phyloP scores from a whole-genome alignment of 2,888 invertebrate genomes.

The Pasiphila rectangulata region DNA sequence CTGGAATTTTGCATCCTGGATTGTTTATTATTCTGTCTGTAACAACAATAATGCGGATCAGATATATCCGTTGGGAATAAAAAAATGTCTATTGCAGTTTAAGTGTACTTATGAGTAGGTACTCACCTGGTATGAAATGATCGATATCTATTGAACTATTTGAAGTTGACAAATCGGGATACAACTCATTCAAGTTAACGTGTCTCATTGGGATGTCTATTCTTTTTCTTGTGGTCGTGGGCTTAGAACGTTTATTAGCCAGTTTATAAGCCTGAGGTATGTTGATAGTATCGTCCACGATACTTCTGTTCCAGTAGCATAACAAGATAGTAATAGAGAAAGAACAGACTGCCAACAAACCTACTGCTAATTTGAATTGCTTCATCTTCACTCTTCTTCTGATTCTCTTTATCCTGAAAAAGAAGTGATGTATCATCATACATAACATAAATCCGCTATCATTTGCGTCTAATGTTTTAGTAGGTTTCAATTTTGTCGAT shows the following conservation, averaged over 20 bases:
- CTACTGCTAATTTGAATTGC: slow-evolving; percentile 44
- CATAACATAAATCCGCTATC: too few species aligned
- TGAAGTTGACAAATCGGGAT: slow-evolving; percentile 34
- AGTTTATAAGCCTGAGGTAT: slow-evolving; percentile 2
- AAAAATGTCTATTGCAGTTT: neutral
- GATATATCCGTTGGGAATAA: neutral
- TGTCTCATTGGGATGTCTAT: slow-evolving; percentile 45
- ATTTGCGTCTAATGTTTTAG: too few species aligned
- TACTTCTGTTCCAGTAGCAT: slow-evolving; percentile 46
- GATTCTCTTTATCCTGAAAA: slow-evolving; percentile 53
- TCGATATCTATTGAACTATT: slow-evolving; percentile 47
- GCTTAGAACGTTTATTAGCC: neutral
- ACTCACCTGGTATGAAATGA: slow-evolving; percentile 42
- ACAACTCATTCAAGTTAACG: slow-evolving; percentile 43
- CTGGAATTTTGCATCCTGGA: slow-evolving; percentile 62
- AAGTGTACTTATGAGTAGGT: too few species aligned
- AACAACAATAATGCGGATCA: slow-evolving; percentile 22
- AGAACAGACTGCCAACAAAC: slow-evolving; percentile 34
- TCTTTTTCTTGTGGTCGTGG: slow-evolving; percentile 9
- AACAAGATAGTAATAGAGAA: slow-evolving; percentile 45
- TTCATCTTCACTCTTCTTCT: slow-evolving; percentile 46
- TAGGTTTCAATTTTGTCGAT: neutral
- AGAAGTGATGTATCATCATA: too few species aligned
- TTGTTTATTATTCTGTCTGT: slow-evolving; percentile 54
- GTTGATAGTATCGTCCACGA: slow-evolving; percentile 5